Conservation (phyloP, 2,797 vertebrate species). For the Acipenser ruthenus region DNA sequence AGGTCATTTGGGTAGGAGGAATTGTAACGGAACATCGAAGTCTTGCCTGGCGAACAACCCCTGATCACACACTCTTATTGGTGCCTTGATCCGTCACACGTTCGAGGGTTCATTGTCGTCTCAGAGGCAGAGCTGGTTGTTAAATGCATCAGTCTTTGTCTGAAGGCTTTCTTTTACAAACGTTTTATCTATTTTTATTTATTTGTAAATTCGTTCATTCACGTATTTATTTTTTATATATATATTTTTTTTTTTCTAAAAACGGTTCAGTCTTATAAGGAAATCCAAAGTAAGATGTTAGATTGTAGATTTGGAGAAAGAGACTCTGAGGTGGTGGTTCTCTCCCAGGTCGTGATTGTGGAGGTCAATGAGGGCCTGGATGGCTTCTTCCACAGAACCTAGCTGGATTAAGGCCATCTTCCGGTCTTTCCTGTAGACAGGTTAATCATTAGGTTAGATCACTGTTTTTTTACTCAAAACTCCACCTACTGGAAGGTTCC, state of each 20-base stretch:
- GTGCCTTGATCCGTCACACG: neutral
- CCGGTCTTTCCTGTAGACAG: conserved; percentile 63
- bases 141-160: conserved; percentile 45
- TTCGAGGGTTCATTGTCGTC: neutral
- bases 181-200: conserved; percentile 25
- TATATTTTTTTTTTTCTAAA: too few species aligned
- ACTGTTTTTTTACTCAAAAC: too few species aligned
- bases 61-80: neutral
- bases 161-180: conserved; percentile 40
- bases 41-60: neutral
- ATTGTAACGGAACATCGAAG: neutral
- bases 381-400: conserved; percentile 81
- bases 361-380: conserved; percentile 78
- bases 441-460: too few species aligned
- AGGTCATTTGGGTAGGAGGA: neutral
- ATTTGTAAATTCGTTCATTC: neutral
- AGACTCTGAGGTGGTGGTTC: conserved; percentile 77
- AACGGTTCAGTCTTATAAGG: too few species aligned
- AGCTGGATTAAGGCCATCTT: conserved; percentile 88
- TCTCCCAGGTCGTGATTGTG: conserved; percentile 83
- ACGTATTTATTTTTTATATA: too few species aligned
- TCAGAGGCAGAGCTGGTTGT: conserved; percentile 44
- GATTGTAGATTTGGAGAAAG: conserved; percentile 82
- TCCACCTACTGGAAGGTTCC: too few species aligned
- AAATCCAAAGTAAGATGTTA: conserved; percentile 37